Conservation (phyloP, 2,113 vertebrate species). For the Motacilla alba region DNA sequence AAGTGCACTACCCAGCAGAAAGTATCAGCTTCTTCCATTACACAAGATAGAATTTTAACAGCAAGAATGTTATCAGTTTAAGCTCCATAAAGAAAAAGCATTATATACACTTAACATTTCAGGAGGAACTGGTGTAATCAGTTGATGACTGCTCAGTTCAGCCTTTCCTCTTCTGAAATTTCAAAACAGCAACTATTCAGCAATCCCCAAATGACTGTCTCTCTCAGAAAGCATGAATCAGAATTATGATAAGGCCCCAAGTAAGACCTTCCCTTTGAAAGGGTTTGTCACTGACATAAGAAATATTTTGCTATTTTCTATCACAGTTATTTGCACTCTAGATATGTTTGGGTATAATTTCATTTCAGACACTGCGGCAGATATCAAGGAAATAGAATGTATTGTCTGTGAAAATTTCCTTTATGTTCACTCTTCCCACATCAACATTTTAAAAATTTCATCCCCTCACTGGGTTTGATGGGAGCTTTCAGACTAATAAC, state of each 20-base stretch:
- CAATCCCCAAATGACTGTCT: background rate
- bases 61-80: background rate
- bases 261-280: background rate
- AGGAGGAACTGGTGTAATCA: background rate
- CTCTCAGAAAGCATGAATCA: background rate
- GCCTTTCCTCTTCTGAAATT: background rate
- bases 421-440: background rate
- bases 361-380: background rate
- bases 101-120: slow-evolving; percentile 13
- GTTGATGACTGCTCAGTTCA: background rate
- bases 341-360: slow-evolving; percentile 10
- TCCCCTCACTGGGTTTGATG: background rate
- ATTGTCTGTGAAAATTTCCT: background rate
- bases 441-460: slow-evolving; percentile 1
- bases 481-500: background rate
- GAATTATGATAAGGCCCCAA: background rate
- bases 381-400: background rate
- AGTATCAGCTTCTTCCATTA: background rate
- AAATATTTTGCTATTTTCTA: background rate
- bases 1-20: background rate
- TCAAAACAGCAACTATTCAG: slow-evolving; percentile 15
- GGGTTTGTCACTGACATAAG: background rate
- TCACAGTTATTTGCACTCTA: background rate
- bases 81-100: background rate
- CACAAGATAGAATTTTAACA: background rate